Conservation (phyloP, 2,113 vertebrate species). For the Solenodon paradoxus region DNA sequence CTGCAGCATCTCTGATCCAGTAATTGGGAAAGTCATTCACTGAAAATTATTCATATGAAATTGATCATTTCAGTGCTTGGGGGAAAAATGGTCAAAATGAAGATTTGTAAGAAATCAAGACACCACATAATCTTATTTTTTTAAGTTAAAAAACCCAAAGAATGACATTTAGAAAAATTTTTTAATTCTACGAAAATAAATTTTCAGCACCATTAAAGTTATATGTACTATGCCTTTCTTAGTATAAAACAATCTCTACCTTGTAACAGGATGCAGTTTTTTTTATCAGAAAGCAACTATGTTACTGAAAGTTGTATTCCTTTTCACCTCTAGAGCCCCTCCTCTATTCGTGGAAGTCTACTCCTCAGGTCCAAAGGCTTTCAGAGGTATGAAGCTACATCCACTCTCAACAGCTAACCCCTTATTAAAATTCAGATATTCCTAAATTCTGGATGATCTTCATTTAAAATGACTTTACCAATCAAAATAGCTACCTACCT, state of each 20-base stretch:
- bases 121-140: not conserved
- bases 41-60: constrained; percentile 14
- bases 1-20: not conserved
- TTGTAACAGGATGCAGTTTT: not conserved
- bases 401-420: not conserved
- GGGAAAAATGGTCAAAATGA: constrained; percentile 1
- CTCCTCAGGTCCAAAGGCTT: not conserved
- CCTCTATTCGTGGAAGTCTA: not conserved
- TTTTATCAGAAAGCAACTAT: not conserved
- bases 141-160: not conserved
- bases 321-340: not conserved
- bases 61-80: constrained; percentile 1
- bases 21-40: not conserved
- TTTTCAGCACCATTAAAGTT: not conserved
- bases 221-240: not conserved
- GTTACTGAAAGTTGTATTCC: not conserved
- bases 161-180: not conserved
- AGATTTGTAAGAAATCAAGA: not conserved
- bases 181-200: not conserved
- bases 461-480: constrained; percentile 20
- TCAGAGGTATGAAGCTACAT: not conserved
- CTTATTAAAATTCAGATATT: not conserved
- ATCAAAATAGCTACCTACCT: constrained; percentile 2
- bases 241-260: not conserved
- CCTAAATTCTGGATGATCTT: not conserved